Base-by-base conservation (phyloP, 1,140 invertebrate species). In the Plectrocnemia conspersa region DNA sequence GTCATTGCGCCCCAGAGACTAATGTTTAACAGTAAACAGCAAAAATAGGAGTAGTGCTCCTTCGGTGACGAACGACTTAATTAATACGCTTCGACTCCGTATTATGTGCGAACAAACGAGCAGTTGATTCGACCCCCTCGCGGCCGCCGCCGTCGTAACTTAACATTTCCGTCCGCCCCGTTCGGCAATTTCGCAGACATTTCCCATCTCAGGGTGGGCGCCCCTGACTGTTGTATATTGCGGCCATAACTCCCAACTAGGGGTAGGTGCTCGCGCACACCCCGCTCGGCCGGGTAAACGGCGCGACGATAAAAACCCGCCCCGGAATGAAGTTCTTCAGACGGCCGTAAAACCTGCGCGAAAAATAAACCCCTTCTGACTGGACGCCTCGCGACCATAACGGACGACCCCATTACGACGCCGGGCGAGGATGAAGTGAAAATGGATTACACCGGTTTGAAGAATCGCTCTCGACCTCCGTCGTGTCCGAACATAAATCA, bases 221-320 rank as follows among this genome's bases (percentile, higher is more conserved):
- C 6, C 18, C 23, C 22, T 46, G 49, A 52, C 52, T 54, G 52
- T 54, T 45, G 40, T 54, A 54, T 54, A 54, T 54, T 54, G 52
- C 40, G 52, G 41, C 41, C 52, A 32, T 54, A 54, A 54, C 41
- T 54, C 52, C 24, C 52, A 54, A 54, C 52, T 54, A 54, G 52
- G 24, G 19, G n/a, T n/a, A n/a, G n/a, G n/a, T n/a, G n/a, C n/a
- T n/a, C n/a, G n/a, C n/a, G 35, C 13, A 13, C 40, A 16, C 18
- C 7, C 47, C 29, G 18, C 47, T 27, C 45, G 13, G 15, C 36
- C 36, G 49, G 45, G 33, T 45, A 54, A 54, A 54, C 41, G 52
- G 40, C 52, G 18, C 16, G 41, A 23, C 52, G 52, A 54, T 54
- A 54, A 54, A 54, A 54, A 54, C 27, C 19, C 52, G 25, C 52